Base-by-base conservation (phyloP, 37 sponge, comb jelly and placozoan species). In the Halisarca cf. caerulea region DNA sequence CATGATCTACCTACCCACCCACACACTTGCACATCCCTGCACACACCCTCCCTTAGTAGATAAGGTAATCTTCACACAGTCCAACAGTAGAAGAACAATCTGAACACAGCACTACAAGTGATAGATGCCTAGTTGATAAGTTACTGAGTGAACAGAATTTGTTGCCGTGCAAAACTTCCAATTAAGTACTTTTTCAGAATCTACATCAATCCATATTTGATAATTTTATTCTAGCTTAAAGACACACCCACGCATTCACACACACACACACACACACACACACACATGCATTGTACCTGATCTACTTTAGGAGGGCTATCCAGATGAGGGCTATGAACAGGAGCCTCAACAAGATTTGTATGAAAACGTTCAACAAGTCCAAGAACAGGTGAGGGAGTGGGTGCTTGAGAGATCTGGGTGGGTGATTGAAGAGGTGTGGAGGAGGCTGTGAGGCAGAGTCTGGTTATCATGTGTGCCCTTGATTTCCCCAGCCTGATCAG, bases 381-480 rank as follows among this genome's bases (percentile, higher is more conserved):
- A 77, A 27, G 40, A 38, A 44, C 27, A 47, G 27, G 78, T 25
- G 78, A 15, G 41, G 44, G 53, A 18, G 78, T n/a, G 44, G 2
- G 53, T 18, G 44, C 23, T 3, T 37, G 53, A 32, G 43, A 15
- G 30, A 25, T 21, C 23, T 3, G 47, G 2, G 45, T 21, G 78
- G 41, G 78, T n/a, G 53, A 27, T 33, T 32, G 35, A 77, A 18
- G 78, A 38, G 78, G 74, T 41, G 78, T 37, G 78, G 21, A 44
- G 78, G 47, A 3, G 78, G 45, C 23, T 47, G 51, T 47, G 51
- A 14, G 51, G 11, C 51, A 14, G 11, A 47, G 51, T 47, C 9
- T n/a, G 60, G 60, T 3, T 9, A 6, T 59, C 2, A 27, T 27
- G 69, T 27, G 1, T 34, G 33, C 11, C 35, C 3, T 6, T 4